These are phyloP conservation scores for Mormyrus lacerda DNA, from an alignment of 2,113 vertebrate genomes.

Conservation along the genomic window DNA sequence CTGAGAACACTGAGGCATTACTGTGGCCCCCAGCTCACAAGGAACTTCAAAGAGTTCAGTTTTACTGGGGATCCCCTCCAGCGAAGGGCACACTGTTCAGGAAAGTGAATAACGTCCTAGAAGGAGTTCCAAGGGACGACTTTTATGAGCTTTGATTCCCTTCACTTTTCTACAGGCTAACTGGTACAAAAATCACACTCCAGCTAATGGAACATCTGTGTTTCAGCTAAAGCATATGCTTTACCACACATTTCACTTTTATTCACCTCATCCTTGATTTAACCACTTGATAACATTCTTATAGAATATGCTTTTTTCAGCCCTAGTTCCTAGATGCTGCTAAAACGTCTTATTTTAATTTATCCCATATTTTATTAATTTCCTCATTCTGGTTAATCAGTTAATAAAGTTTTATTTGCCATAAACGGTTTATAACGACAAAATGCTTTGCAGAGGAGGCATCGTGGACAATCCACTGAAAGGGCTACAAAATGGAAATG, in stretches of 20 bases:
- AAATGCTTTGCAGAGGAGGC: neutral
- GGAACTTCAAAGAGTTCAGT: neutral
- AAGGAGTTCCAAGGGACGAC: neutral
- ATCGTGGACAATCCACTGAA: neutral
- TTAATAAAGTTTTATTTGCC: conserved; percentile 3
- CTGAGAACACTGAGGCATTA: neutral
- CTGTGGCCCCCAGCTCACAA: neutral
- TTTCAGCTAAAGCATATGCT: neutral
- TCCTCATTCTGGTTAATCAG: neutral
- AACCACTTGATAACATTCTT: neutral
- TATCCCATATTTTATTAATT: neutral
- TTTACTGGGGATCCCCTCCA: neutral
- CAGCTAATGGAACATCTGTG: neutral
- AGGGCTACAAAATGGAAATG: neutral
- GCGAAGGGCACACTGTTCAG: neutral
- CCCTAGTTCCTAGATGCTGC: neutral
- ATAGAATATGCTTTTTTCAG: neutral
- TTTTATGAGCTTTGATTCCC: neutral
- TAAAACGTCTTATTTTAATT: neutral
- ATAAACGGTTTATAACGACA: neutral
- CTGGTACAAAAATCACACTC: neutral
- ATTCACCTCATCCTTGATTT: neutral
- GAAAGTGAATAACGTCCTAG: neutral
- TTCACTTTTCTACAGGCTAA: neutral
- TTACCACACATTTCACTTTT: neutral